Evolutionary conservation across 2,888 invertebrate genomes (phyloP), one percentile per base, ranked within the genome.

Genomic region (Ophraella communa): DNA sequence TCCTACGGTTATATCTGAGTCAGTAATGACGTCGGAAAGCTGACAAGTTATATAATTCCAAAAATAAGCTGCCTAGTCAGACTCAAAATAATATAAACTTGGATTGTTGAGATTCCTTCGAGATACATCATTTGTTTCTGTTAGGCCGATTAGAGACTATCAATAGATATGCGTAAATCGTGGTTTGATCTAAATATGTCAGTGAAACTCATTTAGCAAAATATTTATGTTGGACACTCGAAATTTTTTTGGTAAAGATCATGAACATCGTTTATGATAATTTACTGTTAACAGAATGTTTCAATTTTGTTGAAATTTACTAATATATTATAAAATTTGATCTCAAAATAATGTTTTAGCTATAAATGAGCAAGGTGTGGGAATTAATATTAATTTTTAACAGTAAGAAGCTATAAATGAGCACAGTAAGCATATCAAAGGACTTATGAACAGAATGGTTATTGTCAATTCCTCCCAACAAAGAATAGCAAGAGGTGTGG

Each of bases 1-100:
- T 71, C 67, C 66, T 65, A 69, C 65, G 70, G 69, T 64, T 42
- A 39, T 39, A 44, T 56, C 71, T 78, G 77, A 78, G 71, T 78
- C 77, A 78, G 74, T 30, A 45, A 55, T 68, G 67, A 66, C 67
- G 67, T 66, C 49, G 49, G 33, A 35, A 62, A 49, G 21, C 35
- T 27, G 45, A 39, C 44, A 27, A 52, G 42, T 68, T 66, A 70
- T 64, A 58, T 67, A 67, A 66, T 65, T 66, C 65, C 67, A 20
- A 63, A 67, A 69, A 66, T 67, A 66, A 59, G 53, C 44, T 17
- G 24, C n/a, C 58, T 35, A 58, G 23, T 58, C 58, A 58, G 44
- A 10, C 21, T 27, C 21, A 2, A 51, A 51, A 49, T 27, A 60
- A 57, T 59, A 52, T 47, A 56, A 68, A 39, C 56, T 30, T n/a